Conservation (phyloP, 1,140 invertebrate genomes). For the Cyphomyrmex costatus region DNA sequence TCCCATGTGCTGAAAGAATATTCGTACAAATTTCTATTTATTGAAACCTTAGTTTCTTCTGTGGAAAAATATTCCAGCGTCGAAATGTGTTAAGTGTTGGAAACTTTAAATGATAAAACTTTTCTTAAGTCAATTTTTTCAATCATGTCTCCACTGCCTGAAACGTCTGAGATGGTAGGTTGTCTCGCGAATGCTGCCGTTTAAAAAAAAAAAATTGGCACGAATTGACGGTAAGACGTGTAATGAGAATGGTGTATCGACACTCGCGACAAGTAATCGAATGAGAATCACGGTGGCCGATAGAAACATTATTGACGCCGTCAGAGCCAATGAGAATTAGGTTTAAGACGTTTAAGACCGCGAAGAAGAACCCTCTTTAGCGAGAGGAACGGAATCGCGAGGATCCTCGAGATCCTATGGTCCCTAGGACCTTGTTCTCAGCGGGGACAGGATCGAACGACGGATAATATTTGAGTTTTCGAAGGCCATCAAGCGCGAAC, state of each 20-base stretch:
- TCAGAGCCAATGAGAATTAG: constrained; percentile 55
- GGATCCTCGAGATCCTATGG: constrained; percentile 27
- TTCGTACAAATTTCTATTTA: neutral
- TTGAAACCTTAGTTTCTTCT: neutral
- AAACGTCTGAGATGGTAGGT: neutral
- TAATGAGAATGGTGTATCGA: constrained; percentile 42
- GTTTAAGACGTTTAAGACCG: constrained; percentile 39
- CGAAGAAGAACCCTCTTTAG: constrained; percentile 3
- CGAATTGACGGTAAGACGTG: constrained; percentile 1
- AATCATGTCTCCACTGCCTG: constrained; percentile 7
- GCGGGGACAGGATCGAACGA: constrained; percentile 62
- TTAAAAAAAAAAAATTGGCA: constrained; percentile 28
- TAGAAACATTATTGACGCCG: constrained; percentile 50
- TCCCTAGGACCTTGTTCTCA: neutral
- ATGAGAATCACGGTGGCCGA: constrained; percentile 60
- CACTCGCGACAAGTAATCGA: constrained; percentile 46
- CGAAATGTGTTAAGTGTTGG: constrained; percentile 23
- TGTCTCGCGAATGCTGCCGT: too few species aligned
- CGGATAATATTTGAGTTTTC: constrained; percentile 83
- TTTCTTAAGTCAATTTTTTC: constrained; percentile 56
- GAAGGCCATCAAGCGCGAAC: constrained; percentile 68
- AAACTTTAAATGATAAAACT: constrained; percentile 50
- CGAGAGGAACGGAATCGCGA: neutral
- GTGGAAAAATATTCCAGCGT: constrained; percentile 25
- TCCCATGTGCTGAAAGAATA: neutral